Percentiles rank a stretch among this genome's conserved stretches.
phyloP scores from a whole-genome alignment of 2,113 vertebrate species.

The Peromyscus polionotus region DNA sequence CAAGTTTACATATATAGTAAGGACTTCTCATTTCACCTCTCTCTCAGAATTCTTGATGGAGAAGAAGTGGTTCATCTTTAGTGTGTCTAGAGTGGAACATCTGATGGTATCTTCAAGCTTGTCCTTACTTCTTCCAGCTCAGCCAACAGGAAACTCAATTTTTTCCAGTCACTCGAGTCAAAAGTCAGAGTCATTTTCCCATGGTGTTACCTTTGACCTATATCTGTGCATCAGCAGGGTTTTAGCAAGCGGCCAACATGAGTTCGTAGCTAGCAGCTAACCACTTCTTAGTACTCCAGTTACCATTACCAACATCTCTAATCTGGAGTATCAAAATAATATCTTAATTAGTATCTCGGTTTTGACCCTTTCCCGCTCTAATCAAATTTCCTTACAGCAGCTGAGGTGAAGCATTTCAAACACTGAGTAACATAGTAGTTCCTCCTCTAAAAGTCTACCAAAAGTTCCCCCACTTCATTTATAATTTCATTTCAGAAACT shows the following conservation, averaged over 20 bases:
- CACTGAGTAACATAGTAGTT: neutral
- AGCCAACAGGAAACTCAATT: neutral
- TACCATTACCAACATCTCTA: neutral
- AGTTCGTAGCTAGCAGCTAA: neutral
- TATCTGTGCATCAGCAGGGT: neutral
- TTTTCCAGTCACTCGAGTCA: neutral
- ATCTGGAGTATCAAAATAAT: slow-evolving; percentile 14
- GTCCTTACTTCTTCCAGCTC: neutral
- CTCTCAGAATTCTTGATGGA: neutral
- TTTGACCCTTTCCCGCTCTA: neutral
- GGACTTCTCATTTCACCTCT: neutral
- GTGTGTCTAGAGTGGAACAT: neutral
- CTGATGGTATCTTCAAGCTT: neutral
- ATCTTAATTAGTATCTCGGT: neutral
- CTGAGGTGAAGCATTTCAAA: slow-evolving; percentile 24
- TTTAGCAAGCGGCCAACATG: neutral
- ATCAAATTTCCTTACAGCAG: neutral
- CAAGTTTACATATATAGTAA: neutral
- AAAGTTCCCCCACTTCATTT: neutral
- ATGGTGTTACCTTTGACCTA: neutral
- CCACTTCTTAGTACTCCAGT: neutral
- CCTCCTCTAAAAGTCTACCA: neutral
- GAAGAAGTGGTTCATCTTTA: neutral
- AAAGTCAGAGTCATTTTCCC: neutral
- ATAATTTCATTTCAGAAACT: slow-evolving; percentile 9